A percentile compares a stretch with the other conserved stretches of the same genome.
phyloP scores from a whole-genome alignment of 2,888 invertebrate genomes.

The Caenorhabditis sp. region DNA sequence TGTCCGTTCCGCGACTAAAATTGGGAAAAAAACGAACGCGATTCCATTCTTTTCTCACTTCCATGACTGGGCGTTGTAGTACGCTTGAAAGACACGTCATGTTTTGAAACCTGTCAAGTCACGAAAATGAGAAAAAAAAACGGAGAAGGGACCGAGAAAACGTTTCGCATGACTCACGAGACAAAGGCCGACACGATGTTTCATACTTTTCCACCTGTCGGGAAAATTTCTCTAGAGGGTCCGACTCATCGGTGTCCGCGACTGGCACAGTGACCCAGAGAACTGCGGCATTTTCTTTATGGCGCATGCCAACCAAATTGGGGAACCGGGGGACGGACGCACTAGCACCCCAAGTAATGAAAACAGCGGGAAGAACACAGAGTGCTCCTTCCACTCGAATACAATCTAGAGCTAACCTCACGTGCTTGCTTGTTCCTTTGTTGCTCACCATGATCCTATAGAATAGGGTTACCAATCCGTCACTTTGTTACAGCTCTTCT shows the following conservation, averaged over 20 bases:
- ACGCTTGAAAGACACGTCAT: slow-evolving; percentile 22
- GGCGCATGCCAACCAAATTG: slow-evolving; percentile 11
- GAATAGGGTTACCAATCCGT: slow-evolving; percentile 3
- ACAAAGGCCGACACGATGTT: not conserved
- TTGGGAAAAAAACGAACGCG: slow-evolving; percentile 3
- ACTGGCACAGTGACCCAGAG: slow-evolving; percentile 39
- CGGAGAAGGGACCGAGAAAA: slow-evolving; percentile 1
- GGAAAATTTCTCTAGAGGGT: slow-evolving; percentile 4
- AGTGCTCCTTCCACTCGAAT: no score
- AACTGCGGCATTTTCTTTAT: slow-evolving; percentile 14
- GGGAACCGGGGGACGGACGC: not conserved
- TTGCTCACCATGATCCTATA: slow-evolving; percentile 2
- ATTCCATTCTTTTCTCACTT: slow-evolving; percentile 26
- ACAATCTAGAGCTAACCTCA: no score
- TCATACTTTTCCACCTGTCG: slow-evolving; percentile 25
- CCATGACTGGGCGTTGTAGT: slow-evolving; percentile 27
- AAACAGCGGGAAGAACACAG: no score
- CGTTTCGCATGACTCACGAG: slow-evolving; percentile 22
- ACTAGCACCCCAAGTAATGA: no score
- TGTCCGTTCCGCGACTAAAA: slow-evolving; percentile 29
- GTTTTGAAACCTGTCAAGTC: slow-evolving; percentile 29
- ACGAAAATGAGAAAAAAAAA: slow-evolving; percentile 2
- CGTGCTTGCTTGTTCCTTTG: not conserved
- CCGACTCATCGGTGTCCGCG: slow-evolving; percentile 24
- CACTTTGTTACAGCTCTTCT: slow-evolving; percentile 67